phyloP scores from a whole-genome alignment of 2,888 invertebrate genomes.

The Orchesella flavescens region DNA sequence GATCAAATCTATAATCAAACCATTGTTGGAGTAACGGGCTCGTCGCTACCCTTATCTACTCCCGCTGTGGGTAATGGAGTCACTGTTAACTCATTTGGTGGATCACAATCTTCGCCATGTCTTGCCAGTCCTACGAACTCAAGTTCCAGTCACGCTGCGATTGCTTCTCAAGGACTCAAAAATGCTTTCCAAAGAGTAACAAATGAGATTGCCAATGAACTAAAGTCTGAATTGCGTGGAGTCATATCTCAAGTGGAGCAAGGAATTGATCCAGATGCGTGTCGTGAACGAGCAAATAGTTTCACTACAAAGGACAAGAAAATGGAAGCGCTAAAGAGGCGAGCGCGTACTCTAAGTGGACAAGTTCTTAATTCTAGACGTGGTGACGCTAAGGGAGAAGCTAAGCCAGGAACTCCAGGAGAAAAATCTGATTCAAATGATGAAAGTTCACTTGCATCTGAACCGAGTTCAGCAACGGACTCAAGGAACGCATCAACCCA shows the following conservation, averaged over 20 bases:
- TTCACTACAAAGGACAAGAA: slow-evolving; percentile 68
- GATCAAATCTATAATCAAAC: slow-evolving; percentile 24
- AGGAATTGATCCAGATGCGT: slow-evolving; percentile 81
- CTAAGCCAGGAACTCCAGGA: neutral
- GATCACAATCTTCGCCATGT: slow-evolving; percentile 54
- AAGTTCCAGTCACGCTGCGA: slow-evolving; percentile 1
- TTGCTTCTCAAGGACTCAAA: slow-evolving; percentile 54
- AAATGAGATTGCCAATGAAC: slow-evolving; percentile 85
- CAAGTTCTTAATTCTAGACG: slow-evolving; percentile 51
- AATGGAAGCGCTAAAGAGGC: slow-evolving; percentile 61
- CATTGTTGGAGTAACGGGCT: neutral
- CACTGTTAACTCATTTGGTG: neutral
- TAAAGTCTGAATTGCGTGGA: slow-evolving; percentile 86
- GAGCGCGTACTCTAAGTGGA: slow-evolving; percentile 69
- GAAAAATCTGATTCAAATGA: slow-evolving; percentile 46
- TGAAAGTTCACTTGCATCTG: slow-evolving; percentile 33
- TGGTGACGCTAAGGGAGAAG: neutral
- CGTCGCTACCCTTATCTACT: neutral
- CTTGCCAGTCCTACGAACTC: slow-evolving; percentile 41
- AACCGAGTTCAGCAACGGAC: slow-evolving; percentile 19
- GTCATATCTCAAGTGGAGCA: slow-evolving; percentile 87
- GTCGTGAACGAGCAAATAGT: slow-evolving; percentile 69
- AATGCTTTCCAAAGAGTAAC: slow-evolving; percentile 76
- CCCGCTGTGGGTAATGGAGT: neutral
- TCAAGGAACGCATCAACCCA: slow-evolving; percentile 14